Conservation (phyloP, 2,797 vertebrate species). For the Pangasius djambal region DNA sequence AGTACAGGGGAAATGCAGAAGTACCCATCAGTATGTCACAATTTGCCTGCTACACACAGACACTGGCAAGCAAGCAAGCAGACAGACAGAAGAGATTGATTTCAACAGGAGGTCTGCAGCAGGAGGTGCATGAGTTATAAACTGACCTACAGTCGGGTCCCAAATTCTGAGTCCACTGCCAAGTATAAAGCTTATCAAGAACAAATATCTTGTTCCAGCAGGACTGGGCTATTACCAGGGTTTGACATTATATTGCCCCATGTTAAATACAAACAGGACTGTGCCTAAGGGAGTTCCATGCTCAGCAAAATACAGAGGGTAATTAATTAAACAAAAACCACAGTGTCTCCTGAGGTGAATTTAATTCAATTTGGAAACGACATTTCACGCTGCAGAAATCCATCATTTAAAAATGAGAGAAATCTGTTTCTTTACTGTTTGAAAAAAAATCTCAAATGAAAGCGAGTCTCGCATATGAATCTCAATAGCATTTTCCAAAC, state of each 20-base stretch:
- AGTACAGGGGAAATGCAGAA: background rate
- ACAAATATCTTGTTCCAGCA: background rate
- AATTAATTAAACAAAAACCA: background rate
- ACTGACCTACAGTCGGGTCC: background rate
- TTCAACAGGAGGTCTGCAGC: constrained; percentile 41
- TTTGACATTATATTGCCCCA: background rate
- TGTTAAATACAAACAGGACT: background rate
- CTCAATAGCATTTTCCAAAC: background rate
- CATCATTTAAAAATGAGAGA: background rate
- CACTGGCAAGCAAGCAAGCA: constrained; percentile 9
- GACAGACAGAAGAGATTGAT: background rate
- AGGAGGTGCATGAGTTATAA: background rate
- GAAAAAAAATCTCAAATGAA: background rate
- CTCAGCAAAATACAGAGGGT: background rate
- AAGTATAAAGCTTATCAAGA: background rate
- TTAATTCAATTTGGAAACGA: background rate
- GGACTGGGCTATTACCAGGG: too few species aligned
- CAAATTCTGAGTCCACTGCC: background rate
- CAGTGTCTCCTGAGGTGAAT: background rate
- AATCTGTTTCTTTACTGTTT: background rate
- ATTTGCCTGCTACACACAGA: background rate
- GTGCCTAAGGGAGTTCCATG: background rate
- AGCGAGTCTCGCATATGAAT: background rate
- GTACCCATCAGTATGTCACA: background rate
- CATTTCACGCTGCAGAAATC: background rate